Evolutionary conservation across 64 coral and sea anemone genomes (phyloP).

Genomic region (Cladopsammia gracilis): DNA sequence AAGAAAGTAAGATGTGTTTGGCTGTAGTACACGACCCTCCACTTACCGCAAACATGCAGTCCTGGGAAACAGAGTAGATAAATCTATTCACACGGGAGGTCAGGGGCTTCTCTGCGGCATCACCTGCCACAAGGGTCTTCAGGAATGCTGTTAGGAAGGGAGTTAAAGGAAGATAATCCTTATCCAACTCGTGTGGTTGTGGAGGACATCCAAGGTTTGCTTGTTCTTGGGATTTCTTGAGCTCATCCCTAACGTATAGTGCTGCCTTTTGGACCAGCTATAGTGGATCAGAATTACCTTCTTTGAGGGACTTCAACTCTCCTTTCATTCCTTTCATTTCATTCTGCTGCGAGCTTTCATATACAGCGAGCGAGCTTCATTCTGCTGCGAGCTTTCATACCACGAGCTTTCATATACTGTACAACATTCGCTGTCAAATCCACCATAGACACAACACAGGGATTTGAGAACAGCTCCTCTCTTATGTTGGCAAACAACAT

Average conservation of each 20-base stretch:
- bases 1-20: neutral
- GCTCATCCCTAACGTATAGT: neutral
- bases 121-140: neutral
- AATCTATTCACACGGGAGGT: neutral
- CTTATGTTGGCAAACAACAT: slow-evolving; percentile 25
- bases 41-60: neutral
- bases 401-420: too few relatives aligned
- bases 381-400: too few relatives aligned
- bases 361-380: too few relatives aligned
- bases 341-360: too few relatives aligned
- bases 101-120: neutral
- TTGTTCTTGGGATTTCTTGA: neutral
- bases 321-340: too few relatives aligned
- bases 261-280: too few relatives aligned
- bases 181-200: neutral
- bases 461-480: neutral
- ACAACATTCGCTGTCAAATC: neutral
- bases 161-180: slow-evolving; percentile 22
- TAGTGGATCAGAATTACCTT: too few relatives aligned
- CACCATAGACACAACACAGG: neutral
- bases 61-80: neutral
- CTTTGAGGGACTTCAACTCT: too few relatives aligned
- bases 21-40: neutral
- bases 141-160: neutral
- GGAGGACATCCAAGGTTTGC: neutral